These are phyloP conservation scores for Grapholita molesta DNA, from an alignment of 1,140 invertebrate genomes.

Conservation along the genomic window DNA sequence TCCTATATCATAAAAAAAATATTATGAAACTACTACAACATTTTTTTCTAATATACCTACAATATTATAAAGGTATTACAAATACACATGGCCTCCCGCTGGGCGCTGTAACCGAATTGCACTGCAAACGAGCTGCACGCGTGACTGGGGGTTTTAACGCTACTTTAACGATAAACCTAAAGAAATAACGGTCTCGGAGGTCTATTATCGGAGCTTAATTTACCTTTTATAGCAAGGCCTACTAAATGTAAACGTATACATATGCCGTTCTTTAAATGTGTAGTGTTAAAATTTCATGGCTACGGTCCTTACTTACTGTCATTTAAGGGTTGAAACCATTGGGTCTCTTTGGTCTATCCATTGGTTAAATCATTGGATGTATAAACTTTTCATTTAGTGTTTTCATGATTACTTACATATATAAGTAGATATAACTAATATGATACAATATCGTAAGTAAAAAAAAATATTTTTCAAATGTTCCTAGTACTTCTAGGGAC, in stretches of 20 bases:
- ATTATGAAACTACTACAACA: too few relatives aligned
- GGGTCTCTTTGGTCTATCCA: too few relatives aligned
- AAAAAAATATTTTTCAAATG: too few relatives aligned
- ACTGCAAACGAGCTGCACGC: conserved; percentile 12
- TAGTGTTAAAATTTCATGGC: neutral
- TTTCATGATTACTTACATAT: too few relatives aligned
- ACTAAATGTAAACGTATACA: neutral
- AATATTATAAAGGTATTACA: too few relatives aligned
- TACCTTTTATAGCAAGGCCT: neutral
- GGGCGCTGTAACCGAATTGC: neutral
- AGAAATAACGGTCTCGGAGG: conserved; percentile 18
- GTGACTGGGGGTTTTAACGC: conserved; percentile 28
- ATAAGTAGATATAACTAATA: too few relatives aligned
- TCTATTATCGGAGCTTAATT: neutral
- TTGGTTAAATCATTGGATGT: too few relatives aligned
- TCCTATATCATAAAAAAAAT: too few relatives aligned
- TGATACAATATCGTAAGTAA: too few relatives aligned
- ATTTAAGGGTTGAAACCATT: neutral
- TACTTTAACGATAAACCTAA: conserved; percentile 19
- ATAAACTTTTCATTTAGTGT: too few relatives aligned
- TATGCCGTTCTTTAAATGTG: neutral
- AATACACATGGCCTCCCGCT: neutral
- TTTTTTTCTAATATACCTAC: neutral
- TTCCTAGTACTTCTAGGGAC: too few relatives aligned
- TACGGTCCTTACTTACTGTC: neutral